Percentiles rank a stretch among this genome's conserved stretches.
Conservation (phyloP, 2,888 invertebrate genomes). For the Argyresthia goedartella region DNA sequence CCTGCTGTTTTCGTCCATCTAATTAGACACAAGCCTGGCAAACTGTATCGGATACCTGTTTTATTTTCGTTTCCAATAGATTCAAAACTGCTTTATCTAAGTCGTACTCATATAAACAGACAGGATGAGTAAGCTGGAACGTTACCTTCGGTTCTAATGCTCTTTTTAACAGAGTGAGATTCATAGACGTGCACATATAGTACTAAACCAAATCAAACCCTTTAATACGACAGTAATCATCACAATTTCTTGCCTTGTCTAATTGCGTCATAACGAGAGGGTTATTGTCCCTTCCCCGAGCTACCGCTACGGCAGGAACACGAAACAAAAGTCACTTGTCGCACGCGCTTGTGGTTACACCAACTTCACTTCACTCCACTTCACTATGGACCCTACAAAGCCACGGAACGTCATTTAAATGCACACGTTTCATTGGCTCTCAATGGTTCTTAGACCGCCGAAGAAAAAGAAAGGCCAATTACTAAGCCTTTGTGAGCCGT, state of each 20-base stretch:
- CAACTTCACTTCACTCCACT: slow-evolving; percentile 31
- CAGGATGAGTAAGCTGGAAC: no score
- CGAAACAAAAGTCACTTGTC: slow-evolving; percentile 49
- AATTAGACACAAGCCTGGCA: background rate
- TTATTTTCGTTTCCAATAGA: no score
- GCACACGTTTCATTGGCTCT: slow-evolving; percentile 71
- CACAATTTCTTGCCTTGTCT: slow-evolving; percentile 37
- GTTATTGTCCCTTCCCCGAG: slow-evolving; percentile 15
- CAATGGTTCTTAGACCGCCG: slow-evolving; percentile 60
- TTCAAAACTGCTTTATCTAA: no score
- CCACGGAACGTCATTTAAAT: slow-evolving; percentile 68
- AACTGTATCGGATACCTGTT: no score
- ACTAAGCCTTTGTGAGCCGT: slow-evolving; percentile 63
- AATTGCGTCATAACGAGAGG: slow-evolving; percentile 56
- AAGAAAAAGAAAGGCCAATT: slow-evolving; percentile 71
- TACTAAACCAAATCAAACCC: no score
- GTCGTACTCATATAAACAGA: no score
- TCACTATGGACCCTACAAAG: slow-evolving; percentile 68
- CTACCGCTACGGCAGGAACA: slow-evolving; percentile 16
- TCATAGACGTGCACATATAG: no score
- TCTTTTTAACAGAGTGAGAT: no score
- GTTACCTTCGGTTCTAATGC: no score
- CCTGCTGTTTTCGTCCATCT: background rate
- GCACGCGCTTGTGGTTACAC: slow-evolving; percentile 54
- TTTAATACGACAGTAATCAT: no score